phyloP scores from a whole-genome alignment of 2,888 invertebrate species.

The Ormia ochracea region DNA sequence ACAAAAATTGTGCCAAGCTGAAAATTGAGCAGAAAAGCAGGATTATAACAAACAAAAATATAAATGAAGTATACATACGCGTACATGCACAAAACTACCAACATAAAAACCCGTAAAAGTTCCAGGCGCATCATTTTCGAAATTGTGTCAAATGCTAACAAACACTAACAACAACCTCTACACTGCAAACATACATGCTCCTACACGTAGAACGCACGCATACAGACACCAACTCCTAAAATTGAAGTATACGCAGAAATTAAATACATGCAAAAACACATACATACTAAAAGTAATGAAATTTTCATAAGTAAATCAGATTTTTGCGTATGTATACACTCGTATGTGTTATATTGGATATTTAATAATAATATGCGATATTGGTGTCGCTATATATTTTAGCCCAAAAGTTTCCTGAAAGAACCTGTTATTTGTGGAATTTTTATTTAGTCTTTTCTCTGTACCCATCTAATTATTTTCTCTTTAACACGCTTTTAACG shows the following conservation, averaged over 20 bases:
- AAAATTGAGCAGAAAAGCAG: constrained; percentile 58
- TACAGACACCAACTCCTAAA: constrained; percentile 18
- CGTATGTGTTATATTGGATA: no score
- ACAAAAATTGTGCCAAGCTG: constrained; percentile 74
- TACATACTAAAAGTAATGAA: neutral
- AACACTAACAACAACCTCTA: constrained; percentile 41
- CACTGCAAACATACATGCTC: constrained; percentile 8
- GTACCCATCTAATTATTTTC: no score
- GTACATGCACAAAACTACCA: neutral
- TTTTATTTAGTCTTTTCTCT: no score
- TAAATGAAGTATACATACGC: neutral
- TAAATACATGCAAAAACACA: neutral
- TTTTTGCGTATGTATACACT: no score
- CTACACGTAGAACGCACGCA: neutral
- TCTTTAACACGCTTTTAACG: constrained; percentile 55
- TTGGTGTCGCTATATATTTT: no score
- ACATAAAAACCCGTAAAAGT: constrained; percentile 58
- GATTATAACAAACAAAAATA: constrained; percentile 29
- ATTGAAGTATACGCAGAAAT: constrained; percentile 28
- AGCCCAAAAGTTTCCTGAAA: no score
- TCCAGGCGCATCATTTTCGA: constrained; percentile 59
- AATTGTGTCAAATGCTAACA: constrained; percentile 63
- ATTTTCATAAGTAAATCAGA: neutral
- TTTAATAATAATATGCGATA: neutral
- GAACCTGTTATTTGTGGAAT: no score